phyloP scores from a whole-genome alignment of 2,797 vertebrate genomes.

The Cryptoblepharus egeriae region DNA sequence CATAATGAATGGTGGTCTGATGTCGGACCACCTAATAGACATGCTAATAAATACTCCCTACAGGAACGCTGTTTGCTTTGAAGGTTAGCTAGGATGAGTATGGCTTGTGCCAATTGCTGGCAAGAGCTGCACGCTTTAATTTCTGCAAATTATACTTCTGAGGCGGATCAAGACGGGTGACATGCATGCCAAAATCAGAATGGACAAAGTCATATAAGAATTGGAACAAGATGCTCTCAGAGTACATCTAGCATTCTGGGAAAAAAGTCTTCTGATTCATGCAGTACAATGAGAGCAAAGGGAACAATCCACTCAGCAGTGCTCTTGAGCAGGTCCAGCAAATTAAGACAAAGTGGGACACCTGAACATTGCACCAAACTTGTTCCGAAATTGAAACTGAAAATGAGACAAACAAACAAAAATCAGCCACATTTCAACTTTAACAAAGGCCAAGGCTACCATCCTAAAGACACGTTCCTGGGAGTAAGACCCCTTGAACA shows the following conservation, averaged over 20 bases:
- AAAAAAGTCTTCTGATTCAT: neutral
- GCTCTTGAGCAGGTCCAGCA: neutral
- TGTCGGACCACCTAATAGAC: conserved; percentile 61
- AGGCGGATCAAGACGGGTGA: conserved; percentile 20
- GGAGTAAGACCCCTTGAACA: too few species aligned
- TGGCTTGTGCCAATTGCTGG: conserved; percentile 40
- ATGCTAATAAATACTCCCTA: conserved; percentile 57
- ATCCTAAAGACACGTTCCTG: too few species aligned
- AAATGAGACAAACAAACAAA: neutral
- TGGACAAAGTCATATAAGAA: conserved; percentile 7
- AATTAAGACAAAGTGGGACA: neutral
- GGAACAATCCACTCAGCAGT: neutral
- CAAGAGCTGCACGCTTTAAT: conserved; percentile 37
- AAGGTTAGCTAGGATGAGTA: conserved; percentile 23
- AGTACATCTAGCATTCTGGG: conserved; percentile 11
- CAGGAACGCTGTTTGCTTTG: conserved; percentile 53
- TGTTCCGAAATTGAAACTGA: neutral
- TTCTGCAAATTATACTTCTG: conserved; percentile 43
- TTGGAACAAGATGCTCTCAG: conserved; percentile 4
- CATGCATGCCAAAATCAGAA: conserved; percentile 1
- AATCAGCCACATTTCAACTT: neutral
- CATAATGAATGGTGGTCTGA: too few species aligned
- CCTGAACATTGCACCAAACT: neutral
- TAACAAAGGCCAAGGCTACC: neutral
- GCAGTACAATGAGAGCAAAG: neutral